phyloP scores from a whole-genome alignment of 2,113 vertebrate genomes.

The Phyllostomus discolor region DNA sequence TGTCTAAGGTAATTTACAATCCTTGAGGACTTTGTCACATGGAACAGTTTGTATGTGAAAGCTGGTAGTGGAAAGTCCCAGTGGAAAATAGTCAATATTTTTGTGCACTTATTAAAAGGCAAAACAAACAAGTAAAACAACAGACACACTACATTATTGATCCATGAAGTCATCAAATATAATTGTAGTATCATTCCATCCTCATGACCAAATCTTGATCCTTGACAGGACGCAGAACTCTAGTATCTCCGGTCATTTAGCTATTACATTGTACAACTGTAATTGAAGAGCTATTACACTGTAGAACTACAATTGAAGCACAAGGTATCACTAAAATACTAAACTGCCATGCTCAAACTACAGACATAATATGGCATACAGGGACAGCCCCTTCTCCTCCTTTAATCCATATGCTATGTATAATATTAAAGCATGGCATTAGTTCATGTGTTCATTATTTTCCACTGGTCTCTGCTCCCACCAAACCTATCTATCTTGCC shows the following conservation, averaged over 20 bases:
- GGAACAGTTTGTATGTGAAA: neutral
- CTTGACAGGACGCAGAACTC: neutral
- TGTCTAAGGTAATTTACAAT: neutral
- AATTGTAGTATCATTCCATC: neutral
- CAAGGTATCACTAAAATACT: accelerated
- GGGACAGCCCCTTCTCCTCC: neutral
- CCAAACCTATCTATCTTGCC: neutral
- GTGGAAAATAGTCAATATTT: neutral
- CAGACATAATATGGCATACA: neutral
- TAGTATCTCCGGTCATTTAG: neutral
- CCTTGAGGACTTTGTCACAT: neutral
- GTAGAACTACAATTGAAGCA: neutral
- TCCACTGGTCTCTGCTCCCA: neutral
- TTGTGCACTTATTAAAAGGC: neutral
- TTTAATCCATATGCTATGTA: neutral
- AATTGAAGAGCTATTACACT: neutral
- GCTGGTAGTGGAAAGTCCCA: neutral
- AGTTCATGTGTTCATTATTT: neutral
- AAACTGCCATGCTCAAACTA: neutral
- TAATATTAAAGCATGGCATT: neutral
- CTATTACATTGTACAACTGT: neutral
- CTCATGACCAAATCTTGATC: neutral
- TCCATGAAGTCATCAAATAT: neutral
- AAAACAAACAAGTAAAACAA: neutral
- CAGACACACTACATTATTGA: neutral